These are phyloP conservation scores for Crypturellus tataupa DNA, from an alignment of 2,797 vertebrate genomes.

Conservation along the genomic window DNA sequence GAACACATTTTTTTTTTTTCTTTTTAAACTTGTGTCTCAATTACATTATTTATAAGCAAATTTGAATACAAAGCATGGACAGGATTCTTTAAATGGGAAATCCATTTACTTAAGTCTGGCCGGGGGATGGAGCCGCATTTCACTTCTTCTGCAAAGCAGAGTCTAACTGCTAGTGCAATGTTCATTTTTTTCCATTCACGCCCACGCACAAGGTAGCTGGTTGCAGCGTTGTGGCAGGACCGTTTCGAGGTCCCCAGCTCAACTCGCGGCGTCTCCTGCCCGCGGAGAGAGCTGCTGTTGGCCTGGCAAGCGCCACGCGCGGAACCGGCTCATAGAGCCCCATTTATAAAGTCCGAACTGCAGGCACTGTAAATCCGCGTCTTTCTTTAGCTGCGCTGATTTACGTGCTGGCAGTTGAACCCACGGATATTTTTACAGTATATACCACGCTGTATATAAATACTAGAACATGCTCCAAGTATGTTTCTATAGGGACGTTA, in stretches of 20 bases:
- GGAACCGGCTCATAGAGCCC: not conserved
- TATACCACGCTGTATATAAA: accelerated
- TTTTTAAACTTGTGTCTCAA: not conserved
- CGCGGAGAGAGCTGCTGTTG: not conserved
- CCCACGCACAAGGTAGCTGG: not conserved
- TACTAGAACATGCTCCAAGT: not conserved
- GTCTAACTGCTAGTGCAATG: not conserved
- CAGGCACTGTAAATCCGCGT: accelerated
- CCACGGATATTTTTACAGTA: not conserved
- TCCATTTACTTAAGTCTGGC: not conserved
- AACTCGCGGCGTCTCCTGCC: not conserved
- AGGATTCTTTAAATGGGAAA: not conserved
- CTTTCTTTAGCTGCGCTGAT: not conserved
- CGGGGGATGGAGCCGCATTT: not conserved
- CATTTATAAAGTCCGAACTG: not conserved
- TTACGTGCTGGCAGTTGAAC: not conserved
- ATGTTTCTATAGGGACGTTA: not conserved
- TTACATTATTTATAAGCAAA: not conserved
- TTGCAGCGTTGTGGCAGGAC: not conserved
- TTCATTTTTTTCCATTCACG: not conserved
- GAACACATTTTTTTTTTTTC: not conserved
- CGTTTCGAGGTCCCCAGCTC: not conserved
- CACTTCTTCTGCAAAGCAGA: not conserved
- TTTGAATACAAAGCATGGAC: not conserved
- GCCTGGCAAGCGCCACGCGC: not conserved